Conservation (phyloP, 2,797 vertebrate genomes). For the Chrosomus eos region DNA sequence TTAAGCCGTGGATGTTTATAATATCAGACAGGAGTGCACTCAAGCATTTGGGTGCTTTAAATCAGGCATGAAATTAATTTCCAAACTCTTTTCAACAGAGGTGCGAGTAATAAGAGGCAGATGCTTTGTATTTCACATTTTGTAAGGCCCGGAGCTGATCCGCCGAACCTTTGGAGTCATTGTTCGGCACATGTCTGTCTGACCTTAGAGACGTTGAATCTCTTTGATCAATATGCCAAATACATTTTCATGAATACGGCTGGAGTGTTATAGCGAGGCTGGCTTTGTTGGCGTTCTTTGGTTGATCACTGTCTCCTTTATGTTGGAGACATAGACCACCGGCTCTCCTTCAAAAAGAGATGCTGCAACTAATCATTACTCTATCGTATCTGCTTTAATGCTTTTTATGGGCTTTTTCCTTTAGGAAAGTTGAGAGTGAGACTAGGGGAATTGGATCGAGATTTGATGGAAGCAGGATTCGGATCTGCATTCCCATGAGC, state of each 20-base stretch:
- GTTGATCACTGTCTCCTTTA: constrained; percentile 2
- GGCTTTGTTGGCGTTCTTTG: constrained; percentile 10
- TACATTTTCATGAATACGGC: constrained; percentile 47
- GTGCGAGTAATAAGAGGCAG: constrained; percentile 64
- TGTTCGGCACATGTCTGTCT: constrained; percentile 59
- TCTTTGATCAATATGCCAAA: constrained; percentile 51
- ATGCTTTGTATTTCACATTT: constrained; percentile 63
- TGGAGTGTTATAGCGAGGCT: constrained; percentile 1
- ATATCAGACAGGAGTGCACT: constrained; percentile 68
- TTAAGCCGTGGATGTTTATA: constrained; percentile 71
- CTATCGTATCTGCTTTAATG: constrained; percentile 38
- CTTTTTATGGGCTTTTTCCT: neutral
- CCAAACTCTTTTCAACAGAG: constrained; percentile 64
- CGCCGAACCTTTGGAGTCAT: constrained; percentile 58
- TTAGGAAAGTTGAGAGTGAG: constrained; percentile 6
- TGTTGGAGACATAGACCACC: neutral
- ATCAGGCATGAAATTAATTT: constrained; percentile 81
- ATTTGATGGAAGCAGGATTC: neutral
- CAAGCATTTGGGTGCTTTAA: constrained; percentile 68
- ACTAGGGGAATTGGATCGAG: neutral
- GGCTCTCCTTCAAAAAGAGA: neutral
- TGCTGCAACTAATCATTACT: neutral
- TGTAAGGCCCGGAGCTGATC: constrained; percentile 55
- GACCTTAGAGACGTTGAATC: constrained; percentile 47
- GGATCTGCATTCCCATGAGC: neutral